Base-by-base conservation (phyloP, 2,888 invertebrate genomes). In the Cabera pusaria region DNA sequence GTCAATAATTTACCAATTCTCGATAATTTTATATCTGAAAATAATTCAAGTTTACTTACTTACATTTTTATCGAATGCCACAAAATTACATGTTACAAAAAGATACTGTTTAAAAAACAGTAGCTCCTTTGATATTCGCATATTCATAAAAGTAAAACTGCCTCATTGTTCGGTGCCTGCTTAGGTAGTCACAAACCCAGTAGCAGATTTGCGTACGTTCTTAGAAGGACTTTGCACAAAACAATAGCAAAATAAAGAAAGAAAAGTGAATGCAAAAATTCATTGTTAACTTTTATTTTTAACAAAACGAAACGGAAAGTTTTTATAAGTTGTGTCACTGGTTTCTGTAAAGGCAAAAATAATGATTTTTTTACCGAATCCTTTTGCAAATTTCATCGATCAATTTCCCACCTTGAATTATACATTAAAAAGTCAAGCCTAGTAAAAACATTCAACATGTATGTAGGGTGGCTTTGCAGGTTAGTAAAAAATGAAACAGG, bases 201-300 rank as follows among this genome's bases (percentile, higher is more conserved):
- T 72, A 77, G 77, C 69, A 52, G 50, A 59, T 60, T 59, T 58
- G 53, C 56, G 57, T 59, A 31, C 49, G 46, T 83, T 82, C 83
- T 56, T 9, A 59, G 83, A 85, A 83, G 83, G 78, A 57, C 72
- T 74, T 74, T 68, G 75, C 70, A 71, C 69, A 68, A 76, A 69
- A 74, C 64, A 67, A 67, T 64, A 50, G 44, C 46, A 56, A 54
- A 47, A 44, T 40, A 47, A 49, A 54, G 18, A 43, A 49, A 50
- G 45, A 62, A 71, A 72, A 69, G 71, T 57, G 65, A 69, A 69
- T 58, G 52, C 49, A 53, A 57, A 62, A 55, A 52, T 42, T 50
- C 52, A 53, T 52, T 54, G 37, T 46, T 58, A 35, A 35, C 54
- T 59, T 60, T 59, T 56, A 42, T 50, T 49, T 50, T 52, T 22